These are phyloP conservation scores for Rhinichthys osculus DNA, from an alignment of 2,797 vertebrate genomes.

Conservation along the genomic window DNA sequence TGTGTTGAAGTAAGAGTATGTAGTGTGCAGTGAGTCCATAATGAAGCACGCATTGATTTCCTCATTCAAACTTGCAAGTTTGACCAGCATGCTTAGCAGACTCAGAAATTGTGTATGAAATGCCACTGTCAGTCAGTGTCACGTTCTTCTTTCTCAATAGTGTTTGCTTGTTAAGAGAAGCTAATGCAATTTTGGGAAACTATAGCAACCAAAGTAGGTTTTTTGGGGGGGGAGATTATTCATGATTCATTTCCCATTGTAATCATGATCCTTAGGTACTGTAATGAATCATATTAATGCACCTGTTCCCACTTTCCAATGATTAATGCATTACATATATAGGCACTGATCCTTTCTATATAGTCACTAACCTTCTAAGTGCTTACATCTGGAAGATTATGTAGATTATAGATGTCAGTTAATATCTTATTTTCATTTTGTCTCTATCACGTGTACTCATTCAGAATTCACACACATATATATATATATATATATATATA, in stretches of 20 bases:
- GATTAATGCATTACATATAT: conserved; percentile 18
- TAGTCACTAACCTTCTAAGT: conserved; percentile 4
- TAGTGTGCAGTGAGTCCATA: conserved; percentile 51
- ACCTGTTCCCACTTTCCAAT: not conserved
- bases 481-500: too few relatives aligned
- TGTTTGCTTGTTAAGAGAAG: not conserved
- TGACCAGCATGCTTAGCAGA: not conserved
- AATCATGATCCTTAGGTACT: not conserved
- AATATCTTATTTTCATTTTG: not conserved
- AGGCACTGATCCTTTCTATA: conserved; percentile 13
- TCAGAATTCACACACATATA: not conserved
- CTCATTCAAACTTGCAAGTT: conserved; percentile 37
- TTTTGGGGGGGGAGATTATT: not conserved
- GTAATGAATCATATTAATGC: conserved; percentile 21
- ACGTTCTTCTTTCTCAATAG: not conserved
- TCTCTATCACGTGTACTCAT: not conserved
- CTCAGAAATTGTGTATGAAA: not conserved
- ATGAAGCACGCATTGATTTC: conserved; percentile 50
- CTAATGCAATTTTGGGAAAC: conserved; percentile 14
- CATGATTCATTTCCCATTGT: not conserved
- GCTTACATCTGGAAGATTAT: conserved; percentile 13
- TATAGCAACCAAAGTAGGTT: not conserved
- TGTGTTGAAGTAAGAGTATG: conserved; percentile 54
- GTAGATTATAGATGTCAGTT: not conserved
- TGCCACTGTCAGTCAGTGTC: not conserved